Evolutionary conservation across 2,113 vertebrate genomes (phyloP).

Genomic region (Ammodytes marinus): DNA sequence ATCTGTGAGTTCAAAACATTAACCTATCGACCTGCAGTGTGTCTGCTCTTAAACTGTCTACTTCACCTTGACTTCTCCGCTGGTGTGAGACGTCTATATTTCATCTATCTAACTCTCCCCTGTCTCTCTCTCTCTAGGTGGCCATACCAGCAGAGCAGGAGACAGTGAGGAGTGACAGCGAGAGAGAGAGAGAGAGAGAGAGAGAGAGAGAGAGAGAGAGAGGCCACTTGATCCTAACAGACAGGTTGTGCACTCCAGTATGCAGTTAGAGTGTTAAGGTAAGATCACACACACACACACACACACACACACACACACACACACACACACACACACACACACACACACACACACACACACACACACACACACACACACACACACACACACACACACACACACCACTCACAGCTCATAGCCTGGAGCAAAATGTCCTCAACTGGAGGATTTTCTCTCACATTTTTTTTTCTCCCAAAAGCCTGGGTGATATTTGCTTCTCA

Average conservation of each 20-base stretch:
- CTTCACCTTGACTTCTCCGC: too few species aligned
- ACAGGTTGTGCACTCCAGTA: slow-evolving; percentile 92
- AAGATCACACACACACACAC: slow-evolving; percentile 65
- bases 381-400: too few species aligned
- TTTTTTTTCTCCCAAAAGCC: slow-evolving; percentile 18
- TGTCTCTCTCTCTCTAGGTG: slow-evolving; percentile 67
- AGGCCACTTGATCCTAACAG: slow-evolving; percentile 88
- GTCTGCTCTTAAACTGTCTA: too few species aligned
- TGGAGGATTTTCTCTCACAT: slow-evolving; percentile 12
- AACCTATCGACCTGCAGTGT: too few species aligned
- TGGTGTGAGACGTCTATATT: too few species aligned
- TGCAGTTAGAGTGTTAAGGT: slow-evolving; percentile 98
- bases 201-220: slow-evolving; percentile 83
- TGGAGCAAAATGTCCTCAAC: slow-evolving; percentile 10
- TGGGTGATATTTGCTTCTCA: slow-evolving; percentile 52
- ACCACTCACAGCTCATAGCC: background rate
- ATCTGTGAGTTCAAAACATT: too few species aligned
- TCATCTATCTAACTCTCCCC: background rate
- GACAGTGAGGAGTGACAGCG: slow-evolving; percentile 78
- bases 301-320: too few species aligned
- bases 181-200: slow-evolving; percentile 80
- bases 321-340: too few species aligned
- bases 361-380: too few species aligned
- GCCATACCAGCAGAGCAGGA: slow-evolving; percentile 68
- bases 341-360: too few species aligned